phyloP scores from a whole-genome alignment of 2,888 invertebrate genomes.

The Rhagium mordax region DNA sequence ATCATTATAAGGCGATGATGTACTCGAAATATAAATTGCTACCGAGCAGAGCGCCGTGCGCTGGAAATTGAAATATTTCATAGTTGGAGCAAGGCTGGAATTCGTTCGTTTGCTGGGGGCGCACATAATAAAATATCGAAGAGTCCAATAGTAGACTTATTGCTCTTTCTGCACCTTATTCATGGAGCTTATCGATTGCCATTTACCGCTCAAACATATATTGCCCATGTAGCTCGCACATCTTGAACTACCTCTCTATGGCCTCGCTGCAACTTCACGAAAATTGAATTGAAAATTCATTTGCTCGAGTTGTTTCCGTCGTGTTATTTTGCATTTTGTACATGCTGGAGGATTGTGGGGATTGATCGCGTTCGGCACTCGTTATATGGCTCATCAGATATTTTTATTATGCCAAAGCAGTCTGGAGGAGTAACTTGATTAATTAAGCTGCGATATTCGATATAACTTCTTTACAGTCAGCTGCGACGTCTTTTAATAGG shows the following conservation, averaged over 20 bases:
- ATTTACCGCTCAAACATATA: conserved; percentile 49
- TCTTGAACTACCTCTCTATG: conserved; percentile 16
- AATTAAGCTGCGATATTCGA: too few relatives aligned
- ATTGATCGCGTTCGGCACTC: conserved; percentile 12
- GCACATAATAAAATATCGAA: conserved; percentile 50
- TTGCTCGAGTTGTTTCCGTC: conserved; percentile 43
- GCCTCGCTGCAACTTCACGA: conserved; percentile 25
- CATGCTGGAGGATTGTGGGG: conserved; percentile 31
- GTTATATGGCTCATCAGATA: not conserved
- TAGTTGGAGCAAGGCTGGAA: conserved; percentile 9
- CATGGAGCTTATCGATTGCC: conserved; percentile 52
- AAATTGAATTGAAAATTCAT: conserved; percentile 49
- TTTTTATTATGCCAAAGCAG: not conserved
- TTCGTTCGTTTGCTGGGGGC: conserved; percentile 6
- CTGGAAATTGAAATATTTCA: conserved; percentile 28
- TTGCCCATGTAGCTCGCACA: conserved; percentile 43
- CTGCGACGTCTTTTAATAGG: too few relatives aligned
- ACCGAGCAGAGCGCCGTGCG: not conserved
- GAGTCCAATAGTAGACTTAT: conserved; percentile 49
- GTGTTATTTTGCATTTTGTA: conserved; percentile 45
- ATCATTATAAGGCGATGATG: conserved; percentile 20
- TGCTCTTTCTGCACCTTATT: conserved; percentile 55
- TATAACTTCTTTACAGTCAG: too few relatives aligned
- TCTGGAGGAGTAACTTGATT: not conserved
- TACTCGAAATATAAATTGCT: conserved; percentile 23